Conservation (phyloP, 2,113 vertebrate genomes). For the Sylvietta virens region DNA sequence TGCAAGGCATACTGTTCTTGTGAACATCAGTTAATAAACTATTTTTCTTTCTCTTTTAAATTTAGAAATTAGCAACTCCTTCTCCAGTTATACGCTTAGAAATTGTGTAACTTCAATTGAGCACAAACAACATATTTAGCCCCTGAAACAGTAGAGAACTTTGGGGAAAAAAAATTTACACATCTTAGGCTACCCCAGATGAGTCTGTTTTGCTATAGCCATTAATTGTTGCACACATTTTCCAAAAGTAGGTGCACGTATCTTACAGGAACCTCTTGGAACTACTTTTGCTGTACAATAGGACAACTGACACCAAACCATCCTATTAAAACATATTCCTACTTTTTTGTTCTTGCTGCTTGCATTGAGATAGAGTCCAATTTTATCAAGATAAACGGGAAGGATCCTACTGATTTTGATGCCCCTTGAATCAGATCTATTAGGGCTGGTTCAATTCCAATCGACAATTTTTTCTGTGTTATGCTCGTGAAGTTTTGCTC, state of each 20-base stretch:
- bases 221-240: background rate
- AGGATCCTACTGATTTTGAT: background rate
- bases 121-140: background rate
- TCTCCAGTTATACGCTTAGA: background rate
- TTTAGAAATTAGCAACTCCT: background rate
- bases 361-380: background rate
- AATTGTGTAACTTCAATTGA: background rate
- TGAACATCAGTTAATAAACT: background rate
- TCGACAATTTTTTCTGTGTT: background rate
- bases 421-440: background rate
- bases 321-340: background rate
- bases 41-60: background rate
- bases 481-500: background rate
- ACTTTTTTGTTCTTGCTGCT: background rate
- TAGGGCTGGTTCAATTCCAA: background rate
- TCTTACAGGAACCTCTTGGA: background rate
- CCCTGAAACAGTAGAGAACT: background rate
- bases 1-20: background rate
- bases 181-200: background rate
- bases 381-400: background rate
- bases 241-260: background rate
- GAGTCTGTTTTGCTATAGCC: background rate
- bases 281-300: background rate
- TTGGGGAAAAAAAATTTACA: rapidly evolving
- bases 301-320: background rate